These are phyloP conservation scores for Eumeta japonica DNA, from an alignment of 1,140 invertebrate species.

Conservation along the genomic window DNA sequence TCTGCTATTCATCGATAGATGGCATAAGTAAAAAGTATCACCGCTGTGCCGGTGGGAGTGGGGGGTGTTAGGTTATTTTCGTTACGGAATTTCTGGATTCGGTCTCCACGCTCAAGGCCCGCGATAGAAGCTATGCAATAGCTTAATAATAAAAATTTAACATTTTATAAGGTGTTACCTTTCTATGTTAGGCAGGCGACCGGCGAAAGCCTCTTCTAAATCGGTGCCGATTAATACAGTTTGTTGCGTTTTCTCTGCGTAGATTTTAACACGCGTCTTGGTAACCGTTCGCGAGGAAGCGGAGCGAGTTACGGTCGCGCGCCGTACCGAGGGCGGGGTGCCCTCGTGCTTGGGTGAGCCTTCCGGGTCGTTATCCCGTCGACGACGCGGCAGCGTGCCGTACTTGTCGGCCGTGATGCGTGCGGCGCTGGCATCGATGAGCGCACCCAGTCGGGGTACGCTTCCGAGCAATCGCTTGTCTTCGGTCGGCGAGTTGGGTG, in stretches of 20 bases:
- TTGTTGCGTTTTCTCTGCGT: constrained; percentile 73
- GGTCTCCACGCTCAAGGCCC: too few species aligned
- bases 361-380: constrained; percentile 60
- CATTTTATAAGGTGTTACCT: too few species aligned
- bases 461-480: constrained; percentile 67
- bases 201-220: constrained; percentile 68
- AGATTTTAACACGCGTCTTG: constrained; percentile 65
- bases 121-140: too few species aligned
- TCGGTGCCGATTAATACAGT: constrained; percentile 71
- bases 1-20: too few species aligned
- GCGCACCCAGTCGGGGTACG: constrained; percentile 34
- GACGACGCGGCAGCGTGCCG: constrained; percentile 72
- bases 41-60: too few species aligned
- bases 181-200: constrained; percentile 56
- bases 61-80: too few species aligned
- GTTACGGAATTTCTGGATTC: too few species aligned
- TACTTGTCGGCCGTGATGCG: constrained; percentile 66
- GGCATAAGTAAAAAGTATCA: too few species aligned
- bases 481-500: constrained; percentile 66
- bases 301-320: constrained; percentile 50
- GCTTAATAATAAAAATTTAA: too few species aligned
- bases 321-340: constrained; percentile 43
- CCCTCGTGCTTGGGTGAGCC: constrained; percentile 48
- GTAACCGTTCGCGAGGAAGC: constrained; percentile 57
- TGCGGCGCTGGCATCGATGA: constrained; percentile 45